A percentile compares a stretch with the other conserved stretches of the same genome.
phyloP scores from a whole-genome alignment of 2,113 vertebrate genomes.

The Podarcis muralis region DNA sequence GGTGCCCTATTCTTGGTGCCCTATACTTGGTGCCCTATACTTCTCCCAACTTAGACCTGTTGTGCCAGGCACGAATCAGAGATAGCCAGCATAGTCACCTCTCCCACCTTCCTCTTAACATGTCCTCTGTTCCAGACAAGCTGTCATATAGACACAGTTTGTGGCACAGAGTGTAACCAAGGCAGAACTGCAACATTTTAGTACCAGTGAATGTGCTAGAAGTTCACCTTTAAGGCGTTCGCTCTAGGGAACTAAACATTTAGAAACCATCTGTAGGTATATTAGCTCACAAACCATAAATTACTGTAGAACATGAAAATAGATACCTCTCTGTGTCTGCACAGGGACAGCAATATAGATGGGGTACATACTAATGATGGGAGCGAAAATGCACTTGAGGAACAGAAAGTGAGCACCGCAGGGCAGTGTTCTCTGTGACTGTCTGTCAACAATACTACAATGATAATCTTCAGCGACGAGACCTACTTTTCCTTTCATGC shows the following conservation, averaged over 20 bases:
- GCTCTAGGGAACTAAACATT: neutral
- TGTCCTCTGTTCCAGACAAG: neutral
- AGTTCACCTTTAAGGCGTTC: neutral
- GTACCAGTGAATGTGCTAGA: neutral
- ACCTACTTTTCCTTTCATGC: constrained; percentile 45
- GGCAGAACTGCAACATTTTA: neutral
- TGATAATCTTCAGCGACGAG: constrained; percentile 32
- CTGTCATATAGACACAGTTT: neutral
- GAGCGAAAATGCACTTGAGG: constrained; percentile 42
- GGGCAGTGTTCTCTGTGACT: constrained; percentile 20
- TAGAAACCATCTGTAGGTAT: constrained; percentile 11
- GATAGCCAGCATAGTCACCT: neutral
- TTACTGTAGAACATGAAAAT: constrained; percentile 5
- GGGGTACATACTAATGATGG: constrained; percentile 31
- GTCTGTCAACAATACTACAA: constrained; percentile 24
- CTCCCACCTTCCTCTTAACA: neutral
- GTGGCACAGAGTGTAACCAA: neutral
- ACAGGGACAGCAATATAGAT: constrained; percentile 5
- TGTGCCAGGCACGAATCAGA: no score
- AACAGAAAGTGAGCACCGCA: constrained; percentile 19
- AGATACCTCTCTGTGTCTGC: neutral
- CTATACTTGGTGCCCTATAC: no score
- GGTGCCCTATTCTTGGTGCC: no score
- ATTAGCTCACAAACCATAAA: constrained; percentile 21
- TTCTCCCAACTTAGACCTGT: no score